Evolutionary conservation across 2,113 vertebrate genomes (phyloP), one percentile per base, ranked within the genome.

Genomic region (Malurus cyaneus): DNA sequence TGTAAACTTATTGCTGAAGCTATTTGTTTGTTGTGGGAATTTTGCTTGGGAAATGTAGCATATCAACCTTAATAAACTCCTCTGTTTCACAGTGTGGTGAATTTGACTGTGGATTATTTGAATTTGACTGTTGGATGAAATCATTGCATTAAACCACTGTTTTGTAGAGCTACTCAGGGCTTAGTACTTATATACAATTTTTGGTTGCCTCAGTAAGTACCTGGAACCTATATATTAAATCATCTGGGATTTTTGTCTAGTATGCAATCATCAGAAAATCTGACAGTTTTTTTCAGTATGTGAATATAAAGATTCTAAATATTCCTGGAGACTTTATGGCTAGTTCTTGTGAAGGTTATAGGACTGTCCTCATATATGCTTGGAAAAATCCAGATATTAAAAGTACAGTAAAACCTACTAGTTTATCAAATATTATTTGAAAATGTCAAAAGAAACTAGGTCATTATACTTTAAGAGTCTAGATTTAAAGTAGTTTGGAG

Each of bases 91-190:
- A 84, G 69, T 67, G 41, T 93, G 81, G 47, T 72, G 65, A n/a
- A 78, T 69, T 60, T 46, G 62, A 46, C 72, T 77, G 62, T 69
- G 36, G 54, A 66, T 94, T 89, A 89, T 87, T 73, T 76, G 80
- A 32, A 89, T 87, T 73, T 76, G 80, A 32, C 70, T 79, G 46
- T 76, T 92, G 76, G 49, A 79, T 90, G 41, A 78, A 86, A 66
- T 86, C 64, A 49, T 59, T 74, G 76, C 90, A 93, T 86, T 88
- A 92, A 95, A 78, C n/a, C 77, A n/a, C 64, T 94, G 44, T 74
- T 92, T 60, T 72, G 41, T 52, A 46, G 85, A 28, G 47, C 53
- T 71, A 6, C 21, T 90, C 25, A 25, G 76, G 39, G 60, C 52
- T 90, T 41, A 25, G 0, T 81, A 47, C 31, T 71, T 62, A 32